Evolutionary conservation across 2,797 vertebrate species (phyloP).

Genomic region (Coendou prehensilis): DNA sequence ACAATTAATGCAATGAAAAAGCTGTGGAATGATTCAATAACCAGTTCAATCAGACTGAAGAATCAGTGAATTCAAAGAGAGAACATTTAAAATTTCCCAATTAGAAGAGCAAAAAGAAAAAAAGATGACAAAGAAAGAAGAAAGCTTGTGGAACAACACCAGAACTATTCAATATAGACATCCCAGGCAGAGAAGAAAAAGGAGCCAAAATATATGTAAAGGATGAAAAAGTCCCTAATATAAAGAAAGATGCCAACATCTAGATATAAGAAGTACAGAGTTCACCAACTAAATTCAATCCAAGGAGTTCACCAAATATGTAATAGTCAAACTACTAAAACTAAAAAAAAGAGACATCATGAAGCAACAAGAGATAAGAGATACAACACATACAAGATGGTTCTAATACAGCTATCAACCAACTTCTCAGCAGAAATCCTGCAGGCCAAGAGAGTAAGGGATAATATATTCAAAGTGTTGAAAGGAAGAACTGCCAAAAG

Average conservation of each 20-base stretch:
- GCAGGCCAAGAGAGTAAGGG: neutral
- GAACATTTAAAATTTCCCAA: neutral
- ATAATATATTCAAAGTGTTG: neutral
- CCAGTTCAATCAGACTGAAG: neutral
- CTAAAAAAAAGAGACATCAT: neutral
- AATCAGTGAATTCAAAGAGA: neutral
- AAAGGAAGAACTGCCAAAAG: neutral
- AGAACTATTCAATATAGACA: neutral
- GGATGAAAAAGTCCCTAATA: neutral
- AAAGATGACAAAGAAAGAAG: neutral
- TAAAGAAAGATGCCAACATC: neutral
- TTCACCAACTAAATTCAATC: neutral
- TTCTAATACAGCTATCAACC: neutral
- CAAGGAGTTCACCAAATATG: neutral
- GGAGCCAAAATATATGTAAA: neutral
- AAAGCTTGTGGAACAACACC: neutral
- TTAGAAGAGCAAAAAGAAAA: neutral
- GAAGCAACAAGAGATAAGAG: neutral
- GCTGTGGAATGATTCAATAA: neutral
- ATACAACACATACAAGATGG: neutral
- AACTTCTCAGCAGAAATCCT: neutral
- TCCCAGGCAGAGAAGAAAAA: neutral
- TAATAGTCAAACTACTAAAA: neutral
- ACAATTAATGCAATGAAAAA: neutral
- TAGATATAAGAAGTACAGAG: neutral